Conservation (phyloP, 2,797 vertebrate genomes). For the Pipistrellus pygmaeus region DNA sequence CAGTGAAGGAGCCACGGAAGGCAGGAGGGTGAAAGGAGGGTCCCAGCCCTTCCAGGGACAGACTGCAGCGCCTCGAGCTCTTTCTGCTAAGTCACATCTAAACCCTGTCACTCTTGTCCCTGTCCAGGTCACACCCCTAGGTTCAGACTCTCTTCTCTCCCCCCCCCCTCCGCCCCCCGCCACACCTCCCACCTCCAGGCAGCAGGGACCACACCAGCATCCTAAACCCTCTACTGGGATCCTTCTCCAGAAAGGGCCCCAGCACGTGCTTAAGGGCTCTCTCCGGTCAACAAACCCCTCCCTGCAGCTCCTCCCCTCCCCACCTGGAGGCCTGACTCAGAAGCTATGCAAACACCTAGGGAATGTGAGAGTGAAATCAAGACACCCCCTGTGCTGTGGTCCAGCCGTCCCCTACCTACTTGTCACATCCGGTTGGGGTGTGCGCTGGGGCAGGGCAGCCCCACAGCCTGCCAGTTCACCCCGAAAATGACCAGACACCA, state of each 20-base stretch:
- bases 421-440: rapidly evolving
- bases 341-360: neutral
- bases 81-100: neutral
- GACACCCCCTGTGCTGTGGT: rapidly evolving
- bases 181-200: rapidly evolving
- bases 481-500: neutral
- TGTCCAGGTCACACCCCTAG: neutral
- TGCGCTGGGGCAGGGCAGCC: rapidly evolving
- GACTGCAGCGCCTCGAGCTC: neutral
- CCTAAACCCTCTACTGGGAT: neutral
- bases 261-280: too few species aligned
- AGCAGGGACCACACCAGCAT: neutral
- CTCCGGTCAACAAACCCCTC: neutral
- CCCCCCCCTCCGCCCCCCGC: too few species aligned
- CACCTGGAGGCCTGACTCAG: neutral
- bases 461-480: neutral
- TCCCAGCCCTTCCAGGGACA: neutral
- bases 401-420: neutral
- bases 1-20: rapidly evolving
- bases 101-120: neutral
- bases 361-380: neutral
- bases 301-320: rapidly evolving
- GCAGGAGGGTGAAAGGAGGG: rapidly evolving
- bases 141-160: neutral
- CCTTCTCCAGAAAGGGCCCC: neutral